Evolutionary conservation across 1,140 invertebrate species (phyloP), one percentile per base, ranked within the genome.

Genomic region (Drosophila nasuta): DNA sequence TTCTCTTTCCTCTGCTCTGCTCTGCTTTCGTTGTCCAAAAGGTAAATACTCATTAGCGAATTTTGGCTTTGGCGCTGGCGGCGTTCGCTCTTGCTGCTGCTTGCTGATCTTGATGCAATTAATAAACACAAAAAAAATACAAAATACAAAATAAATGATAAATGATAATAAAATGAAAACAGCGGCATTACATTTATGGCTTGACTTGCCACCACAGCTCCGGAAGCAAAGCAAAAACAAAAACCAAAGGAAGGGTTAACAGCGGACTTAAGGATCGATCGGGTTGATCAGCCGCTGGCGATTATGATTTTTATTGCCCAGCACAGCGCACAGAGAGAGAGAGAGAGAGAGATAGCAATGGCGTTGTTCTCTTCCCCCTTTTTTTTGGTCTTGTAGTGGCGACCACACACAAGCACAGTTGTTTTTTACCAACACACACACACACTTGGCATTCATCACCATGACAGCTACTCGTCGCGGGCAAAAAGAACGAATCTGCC

Each of bases 41-140:
- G 81, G 81, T 82, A 89, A 89, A 89, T 89, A 89, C 81, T 90
- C 86, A 89, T 89, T 89, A 89, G 86, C 78, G 82, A 90, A 74
- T 79, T 81, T 85, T 15, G 66, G 35, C 33, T 57, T 77, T 74
- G 54, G 20, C 64, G 79, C 79, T 74, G 71, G 71, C 69, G 81
- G 83, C 85, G 58, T 33, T 76, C 74, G 20, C 33, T 58, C 43
- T 48, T 17, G 56, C 56, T 49, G 62, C 59, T 51, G 17, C 58
- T 25, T 13, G 49, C 77, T 88, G 80, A 87, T 87, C 83, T 87
- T 87, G 83, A 87, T 87, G 83, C 83, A 88, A 88, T 87, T 87
- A 87, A 82, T 88, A 87, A 38, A 33, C 33, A 33, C 33, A 33
- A 78, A 73, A 78, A 73, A 65, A 75, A 63, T 57, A 41, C 8